phyloP scores from a whole-genome alignment of 2,797 vertebrate species.

The Cottoperca gobio region DNA sequence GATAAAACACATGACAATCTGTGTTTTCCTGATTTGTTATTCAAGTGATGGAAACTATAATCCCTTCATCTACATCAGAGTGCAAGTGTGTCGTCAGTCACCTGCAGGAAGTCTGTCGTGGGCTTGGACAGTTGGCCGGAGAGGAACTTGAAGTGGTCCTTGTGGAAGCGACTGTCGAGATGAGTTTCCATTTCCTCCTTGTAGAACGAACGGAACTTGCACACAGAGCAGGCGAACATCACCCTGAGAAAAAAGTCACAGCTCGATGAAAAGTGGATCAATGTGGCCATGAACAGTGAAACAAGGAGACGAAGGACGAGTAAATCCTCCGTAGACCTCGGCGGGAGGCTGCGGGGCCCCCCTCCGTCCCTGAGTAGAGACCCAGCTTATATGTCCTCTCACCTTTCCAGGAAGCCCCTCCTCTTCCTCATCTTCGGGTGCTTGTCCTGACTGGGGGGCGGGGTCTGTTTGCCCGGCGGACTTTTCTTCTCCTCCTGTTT shows the following conservation, averaged over 20 bases:
- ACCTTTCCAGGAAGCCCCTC: slow-evolving; percentile 94
- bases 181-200: slow-evolving; percentile 93
- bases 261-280: too few relatives aligned
- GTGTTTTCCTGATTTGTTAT: too few relatives aligned
- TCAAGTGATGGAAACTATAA: too few relatives aligned
- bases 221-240: slow-evolving; percentile 94
- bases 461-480: slow-evolving; percentile 81
- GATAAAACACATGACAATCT: too few relatives aligned
- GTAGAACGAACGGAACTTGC: slow-evolving; percentile 95
- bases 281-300: too few relatives aligned
- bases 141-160: slow-evolving; percentile 94
- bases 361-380: too few relatives aligned
- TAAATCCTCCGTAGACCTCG: too few relatives aligned
- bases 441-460: slow-evolving; percentile 83
- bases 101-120: slow-evolving; percentile 94
- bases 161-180: slow-evolving; percentile 94
- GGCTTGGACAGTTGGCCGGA: slow-evolving; percentile 91
- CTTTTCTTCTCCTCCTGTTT: slow-evolving; percentile 86
- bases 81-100: too few relatives aligned
- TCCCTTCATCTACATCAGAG: too few relatives aligned
- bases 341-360: too few relatives aligned
- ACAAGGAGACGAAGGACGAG: too few relatives aligned
- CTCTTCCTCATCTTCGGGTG: slow-evolving; percentile 88
- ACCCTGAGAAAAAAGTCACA: slow-evolving; percentile 85
- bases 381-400: slow-evolving; percentile 22